Evolutionary conservation across 2,888 invertebrate species (phyloP).

Genomic region (Drosophila colorata): DNA sequence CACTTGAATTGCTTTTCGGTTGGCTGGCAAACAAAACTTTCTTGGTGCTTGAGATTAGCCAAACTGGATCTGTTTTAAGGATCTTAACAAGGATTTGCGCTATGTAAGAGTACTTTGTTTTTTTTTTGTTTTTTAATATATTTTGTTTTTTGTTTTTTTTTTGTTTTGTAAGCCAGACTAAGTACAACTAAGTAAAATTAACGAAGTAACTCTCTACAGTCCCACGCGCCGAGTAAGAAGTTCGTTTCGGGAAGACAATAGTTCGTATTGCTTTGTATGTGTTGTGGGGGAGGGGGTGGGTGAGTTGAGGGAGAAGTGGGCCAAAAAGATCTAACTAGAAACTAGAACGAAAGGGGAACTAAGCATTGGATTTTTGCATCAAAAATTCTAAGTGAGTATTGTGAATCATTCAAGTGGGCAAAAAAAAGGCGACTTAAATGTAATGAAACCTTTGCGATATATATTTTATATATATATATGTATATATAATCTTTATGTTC

Average conservation of each 20-base stretch:
- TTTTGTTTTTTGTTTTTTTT: background rate
- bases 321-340: slow-evolving; percentile 2
- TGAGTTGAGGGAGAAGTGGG: too few relatives aligned
- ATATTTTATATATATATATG: slow-evolving; percentile 8
- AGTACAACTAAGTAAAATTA: slow-evolving; percentile 53
- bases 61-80: background rate
- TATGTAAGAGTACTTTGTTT: background rate
- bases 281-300: background rate
- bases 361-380: background rate
- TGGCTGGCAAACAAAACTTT: slow-evolving; percentile 26
- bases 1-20: slow-evolving; percentile 77
- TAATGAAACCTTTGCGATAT: slow-evolving; percentile 66
- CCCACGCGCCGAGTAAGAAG: slow-evolving; percentile 16
- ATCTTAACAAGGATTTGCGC: slow-evolving; percentile 15
- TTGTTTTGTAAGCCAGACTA: slow-evolving; percentile 17
- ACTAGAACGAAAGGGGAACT: slow-evolving; percentile 1
- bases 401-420: slow-evolving; percentile 33
- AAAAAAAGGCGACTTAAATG: slow-evolving; percentile 56
- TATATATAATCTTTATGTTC: slow-evolving; percentile 2
- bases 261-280: slow-evolving; percentile 49
- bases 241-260: slow-evolving; percentile 46
- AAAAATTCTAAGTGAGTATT: background rate
- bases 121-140: background rate
- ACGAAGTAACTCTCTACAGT: slow-evolving; percentile 31
- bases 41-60: slow-evolving; percentile 12